Base-by-base conservation (phyloP, 2,797 vertebrate species). In the Calcarius lapponicus region DNA sequence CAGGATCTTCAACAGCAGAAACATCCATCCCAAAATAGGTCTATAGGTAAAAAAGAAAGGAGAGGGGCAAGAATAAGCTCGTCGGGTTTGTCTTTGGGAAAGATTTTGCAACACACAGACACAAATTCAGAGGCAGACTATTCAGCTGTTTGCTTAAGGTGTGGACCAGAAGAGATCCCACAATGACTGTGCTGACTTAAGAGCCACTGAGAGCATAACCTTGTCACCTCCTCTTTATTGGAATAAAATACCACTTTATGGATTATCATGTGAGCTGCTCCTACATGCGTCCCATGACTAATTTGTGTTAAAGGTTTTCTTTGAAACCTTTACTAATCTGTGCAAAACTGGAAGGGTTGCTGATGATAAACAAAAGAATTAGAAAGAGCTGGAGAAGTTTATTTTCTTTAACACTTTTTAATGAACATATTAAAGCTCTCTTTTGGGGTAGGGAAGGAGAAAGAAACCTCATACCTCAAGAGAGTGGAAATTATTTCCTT, bases 11-110 rank as follows among this genome's bases (percentile, higher is more conserved):
- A 50, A 99, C 99, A 11, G 99, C 98, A 21, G 99, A 99, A 53
- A 99, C 99, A 54, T 99, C 99, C 99, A 99, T 99, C 65, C 99
- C 99, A 96, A 99, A 99, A 81, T 99, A 99, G 1, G 99, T 99
- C 99, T 99, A 96, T 17, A 88, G 58, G 4, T 2, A 10, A n/a
- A 57, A 75, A 65, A 56, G 11, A 32, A 78, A 7, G 0, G 4
- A 8, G 7, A 62, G 7, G 4, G 12, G 6, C 7, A 82, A 67
- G 45, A 86, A 88, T 34, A 31, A 57, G 21, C 29, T 47, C 47
- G 4, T 51, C 13, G 58, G 28, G 29, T 60, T 43, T 80, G 42
- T 67, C 65, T 72, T 57, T n/a, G n/a, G 47, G 13, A 67, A 91
- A 36, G 50, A 73, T 26, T 73, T 56, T 47, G 54, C 64, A 74